Base-by-base conservation (phyloP, 1,140 invertebrate species). In the Eumaeus atala region DNA sequence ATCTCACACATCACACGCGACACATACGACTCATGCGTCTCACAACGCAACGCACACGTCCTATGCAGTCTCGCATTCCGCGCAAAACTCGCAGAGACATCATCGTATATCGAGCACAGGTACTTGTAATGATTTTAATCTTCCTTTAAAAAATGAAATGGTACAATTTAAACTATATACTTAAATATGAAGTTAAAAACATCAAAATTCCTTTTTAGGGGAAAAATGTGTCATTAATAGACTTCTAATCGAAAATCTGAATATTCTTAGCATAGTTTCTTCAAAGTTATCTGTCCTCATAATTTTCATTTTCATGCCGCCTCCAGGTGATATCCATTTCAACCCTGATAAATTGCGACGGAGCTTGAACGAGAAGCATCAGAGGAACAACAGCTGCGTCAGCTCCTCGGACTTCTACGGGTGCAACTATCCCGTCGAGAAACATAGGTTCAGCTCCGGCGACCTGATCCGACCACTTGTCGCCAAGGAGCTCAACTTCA, bases 331-430 rank as follows among this genome's bases (percentile, higher is more conserved):
- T 55, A 81, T 88, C 1, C 76, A 83, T 54, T 87, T 85, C 54
- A 86, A 77, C 51, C 73, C 84, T 47, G 87, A 88, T 50, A 88
- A 88, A 58, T 54, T 87, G 16, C 74, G 87, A 9, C 74, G 87
- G n/a, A 88, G 86, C 55, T 77, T 88, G 17, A 88, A 88, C 62
- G 87, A 88, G 54, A 88, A 88, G 61, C 87, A 88, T 52, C 87
- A 88, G 64, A 74, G 87, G 8, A 88, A 88, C 60, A 88, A 88
- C 63, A 88, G 87, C 59, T 88, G 87, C 51, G 87, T 88, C 3
- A 88, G 85, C 55, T 88, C 87, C 1, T 88, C 87, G 0, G 87
- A 88, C 60, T 88, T 88, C 67, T 88, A 88, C 60, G 87, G 87
- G 1, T 88, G 87, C 63, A 88, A 88, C 65, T 88, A 88, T 56